phyloP scores from a whole-genome alignment of 2,888 invertebrate species.

The Gortyna flavago region DNA sequence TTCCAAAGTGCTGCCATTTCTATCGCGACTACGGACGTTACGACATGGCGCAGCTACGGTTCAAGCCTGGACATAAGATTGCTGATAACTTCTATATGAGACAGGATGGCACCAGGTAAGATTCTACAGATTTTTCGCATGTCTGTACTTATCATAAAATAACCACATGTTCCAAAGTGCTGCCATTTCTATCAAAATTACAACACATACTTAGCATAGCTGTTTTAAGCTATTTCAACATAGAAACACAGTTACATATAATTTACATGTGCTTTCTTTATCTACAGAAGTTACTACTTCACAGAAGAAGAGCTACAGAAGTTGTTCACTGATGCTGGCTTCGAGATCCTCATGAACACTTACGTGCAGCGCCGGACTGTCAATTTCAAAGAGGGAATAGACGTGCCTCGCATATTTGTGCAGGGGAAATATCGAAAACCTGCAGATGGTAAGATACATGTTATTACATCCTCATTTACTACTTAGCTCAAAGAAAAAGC shows the following conservation, averaged over 20 bases:
- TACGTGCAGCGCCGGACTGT: constrained; percentile 97
- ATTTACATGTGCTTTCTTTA: neutral
- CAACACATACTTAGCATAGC: neutral
- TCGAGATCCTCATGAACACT: constrained; percentile 91
- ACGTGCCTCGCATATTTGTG: constrained; percentile 97
- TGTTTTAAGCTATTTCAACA: neutral
- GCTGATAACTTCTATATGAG: constrained; percentile 98
- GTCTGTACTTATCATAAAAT: too few relatives aligned
- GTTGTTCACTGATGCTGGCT: constrained; percentile 93
- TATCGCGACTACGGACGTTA: constrained; percentile 98
- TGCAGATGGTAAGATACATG: constrained; percentile 66
- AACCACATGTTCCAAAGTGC: neutral
- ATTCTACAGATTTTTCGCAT: neutral
- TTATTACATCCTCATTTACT: neutral
- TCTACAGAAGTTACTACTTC: constrained; percentile 94
- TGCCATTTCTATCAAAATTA: neutral
- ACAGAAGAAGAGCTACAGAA: constrained; percentile 92
- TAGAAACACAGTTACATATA: neutral
- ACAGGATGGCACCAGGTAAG: constrained; percentile 97
- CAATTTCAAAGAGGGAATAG: constrained; percentile 97
- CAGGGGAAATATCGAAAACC: constrained; percentile 95
- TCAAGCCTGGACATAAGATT: constrained; percentile 97
- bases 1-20: neutral
- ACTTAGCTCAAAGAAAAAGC: neutral
- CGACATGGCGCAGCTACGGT: constrained; percentile 98